Evolutionary conservation across 2,888 invertebrate species (phyloP), one percentile per base, ranked within the genome.

Genomic region (Xylota sylvarum): DNA sequence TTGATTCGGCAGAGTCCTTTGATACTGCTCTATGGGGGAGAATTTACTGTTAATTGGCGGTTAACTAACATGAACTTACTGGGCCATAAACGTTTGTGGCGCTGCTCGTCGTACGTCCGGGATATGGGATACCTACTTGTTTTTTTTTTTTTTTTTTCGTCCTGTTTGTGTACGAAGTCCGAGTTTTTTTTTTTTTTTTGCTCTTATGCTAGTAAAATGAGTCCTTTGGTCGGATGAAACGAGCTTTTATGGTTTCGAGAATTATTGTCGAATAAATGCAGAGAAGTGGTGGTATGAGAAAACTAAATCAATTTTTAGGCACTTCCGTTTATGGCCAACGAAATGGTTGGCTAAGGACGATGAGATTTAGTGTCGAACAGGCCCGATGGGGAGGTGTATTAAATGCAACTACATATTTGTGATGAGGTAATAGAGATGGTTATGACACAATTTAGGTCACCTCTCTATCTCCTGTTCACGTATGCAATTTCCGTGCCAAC

Each of bases 31-130:
- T 55, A 72, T 65, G 3, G 85, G 76, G 70, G 80, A 56, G 76
- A 65, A 85, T 85, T 85, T 80, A 85, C 85, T 85, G 85, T 85
- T 85, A 85, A 85, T 85, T 85, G 80, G 85, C 72, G 85, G 85
- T 85, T 85, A 85, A 85, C 85, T 85, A 80, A 85, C 85, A 77
- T 85, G 85, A 80, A 85, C 80, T 80, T 85, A 80, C 80, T 80
- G 80, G 56, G 70, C 72, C 60, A 80, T 85, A 85, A 80, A 85
- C 74, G 80, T 69, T 82, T 58, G 56, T 30, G 46, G 17, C n/a
- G 50, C 60, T 62, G 6, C 72, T 73, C 67, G 32, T 30, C 17
- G 27, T 30, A 19, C 14, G 30, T 46, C 50, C 50, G 30, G 48
- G 64, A 48, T 70, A 65, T 56, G 23, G 70, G 69, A 65, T 74